A percentile compares a stretch with the other conserved stretches of the same genome.
Conservation (phyloP, 2,797 vertebrate genomes). For the Chrysocyon brachyurus region DNA sequence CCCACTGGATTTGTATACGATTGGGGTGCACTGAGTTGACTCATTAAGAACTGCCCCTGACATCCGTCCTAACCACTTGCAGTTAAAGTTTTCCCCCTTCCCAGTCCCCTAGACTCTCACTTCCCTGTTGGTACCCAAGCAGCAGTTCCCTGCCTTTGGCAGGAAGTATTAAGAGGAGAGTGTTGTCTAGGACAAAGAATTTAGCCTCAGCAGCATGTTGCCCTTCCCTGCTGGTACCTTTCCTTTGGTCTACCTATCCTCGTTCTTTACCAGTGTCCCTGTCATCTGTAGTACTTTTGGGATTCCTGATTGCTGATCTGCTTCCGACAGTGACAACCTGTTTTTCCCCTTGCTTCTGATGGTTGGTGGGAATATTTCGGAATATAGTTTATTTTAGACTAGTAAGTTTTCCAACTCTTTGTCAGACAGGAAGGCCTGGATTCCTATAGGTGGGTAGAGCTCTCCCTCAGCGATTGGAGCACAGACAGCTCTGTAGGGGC, state of each 20-base stretch:
- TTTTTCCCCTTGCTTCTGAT: neutral
- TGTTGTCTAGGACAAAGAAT: neutral
- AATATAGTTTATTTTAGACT: neutral
- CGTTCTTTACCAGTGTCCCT: neutral
- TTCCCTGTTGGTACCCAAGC: neutral
- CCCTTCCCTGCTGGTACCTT: neutral
- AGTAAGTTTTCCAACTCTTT: neutral
- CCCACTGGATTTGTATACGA: neutral
- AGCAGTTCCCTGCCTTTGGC: neutral
- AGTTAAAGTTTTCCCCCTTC: neutral
- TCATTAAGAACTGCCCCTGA: neutral
- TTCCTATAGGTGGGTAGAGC: neutral
- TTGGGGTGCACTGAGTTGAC: neutral
- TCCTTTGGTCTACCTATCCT: neutral
- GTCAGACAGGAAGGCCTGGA: constrained; percentile 5
- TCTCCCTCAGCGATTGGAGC: neutral
- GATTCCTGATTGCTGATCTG: neutral
- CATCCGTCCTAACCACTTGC: neutral
- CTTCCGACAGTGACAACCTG: neutral
- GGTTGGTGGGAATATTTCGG: neutral
- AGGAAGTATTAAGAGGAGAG: neutral
- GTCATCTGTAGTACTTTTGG: neutral
- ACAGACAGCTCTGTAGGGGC: neutral
- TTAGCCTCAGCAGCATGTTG: neutral
- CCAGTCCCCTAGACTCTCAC: neutral